Evolutionary conservation across 2,113 vertebrate species (phyloP).

Genomic region (Onychorhynchus coronatus): DNA sequence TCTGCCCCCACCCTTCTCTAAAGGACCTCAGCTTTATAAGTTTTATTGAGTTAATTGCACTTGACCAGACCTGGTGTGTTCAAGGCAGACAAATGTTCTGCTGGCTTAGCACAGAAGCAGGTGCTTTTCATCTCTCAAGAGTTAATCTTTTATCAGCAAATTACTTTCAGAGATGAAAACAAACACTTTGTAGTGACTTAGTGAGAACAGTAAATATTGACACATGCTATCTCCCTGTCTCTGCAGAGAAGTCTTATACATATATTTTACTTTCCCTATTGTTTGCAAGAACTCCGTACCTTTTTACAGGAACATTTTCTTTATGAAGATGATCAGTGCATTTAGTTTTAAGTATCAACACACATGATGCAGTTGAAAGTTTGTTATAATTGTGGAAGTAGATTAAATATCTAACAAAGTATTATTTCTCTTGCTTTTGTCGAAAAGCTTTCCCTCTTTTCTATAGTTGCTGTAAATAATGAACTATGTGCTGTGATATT

Average conservation of each 20-base stretch:
- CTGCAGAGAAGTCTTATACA: not conserved
- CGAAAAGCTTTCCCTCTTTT: not conserved
- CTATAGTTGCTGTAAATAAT: not conserved
- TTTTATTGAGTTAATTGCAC: not conserved
- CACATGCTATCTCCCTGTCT: not conserved
- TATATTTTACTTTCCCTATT: not conserved
- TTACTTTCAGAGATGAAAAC: not conserved
- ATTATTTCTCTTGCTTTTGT: not conserved
- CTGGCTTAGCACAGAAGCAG: not conserved
- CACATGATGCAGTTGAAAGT: not conserved
- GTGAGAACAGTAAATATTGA: constrained; percentile 31
- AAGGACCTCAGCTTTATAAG: not conserved
- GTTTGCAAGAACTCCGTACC: not conserved
- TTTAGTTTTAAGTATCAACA: not conserved
- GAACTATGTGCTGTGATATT: not conserved
- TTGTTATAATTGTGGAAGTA: not conserved
- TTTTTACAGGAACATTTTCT: not conserved
- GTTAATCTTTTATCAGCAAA: constrained; percentile 11
- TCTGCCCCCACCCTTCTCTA: fast-evolving
- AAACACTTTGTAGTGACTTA: constrained; percentile 9
- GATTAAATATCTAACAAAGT: not conserved
- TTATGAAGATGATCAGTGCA: not conserved
- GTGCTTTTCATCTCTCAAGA: not conserved
- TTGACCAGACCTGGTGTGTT: not conserved
- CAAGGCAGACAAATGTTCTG: not conserved